Evolutionary conservation across 2,797 vertebrate species (phyloP), one percentile per base, ranked within the genome.

Genomic region (Helostoma temminkii): DNA sequence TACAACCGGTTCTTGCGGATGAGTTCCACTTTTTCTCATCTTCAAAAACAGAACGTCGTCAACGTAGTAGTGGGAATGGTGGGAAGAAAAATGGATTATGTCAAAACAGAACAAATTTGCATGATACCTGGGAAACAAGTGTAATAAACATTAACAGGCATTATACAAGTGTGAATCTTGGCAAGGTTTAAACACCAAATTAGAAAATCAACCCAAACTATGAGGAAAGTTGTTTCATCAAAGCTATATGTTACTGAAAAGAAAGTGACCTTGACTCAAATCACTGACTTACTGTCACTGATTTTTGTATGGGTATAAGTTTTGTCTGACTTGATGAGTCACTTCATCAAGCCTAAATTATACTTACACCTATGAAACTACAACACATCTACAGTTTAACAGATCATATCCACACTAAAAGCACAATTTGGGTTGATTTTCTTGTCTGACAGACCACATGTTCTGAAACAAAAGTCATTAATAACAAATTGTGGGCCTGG

Each of bases 41-140:
- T 93, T 93, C 91, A 77, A 81, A 89, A 82, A 48, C 83, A 86
- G 90, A 90, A 88, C 84, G 92, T 82, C 78, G 86, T 94, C 94
- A 92, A 94, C 90, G 93, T 91, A 87, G 93, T 85, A 89, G 91
- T 88, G 72, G 89, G 90, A 91, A 89, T 92, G 92, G 86, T 91
- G 93, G 95, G 89, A 86, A 89, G 92, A 90, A 94, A 91, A 93
- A 87, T 81, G 84, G 90, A 93, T 95, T 95, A 94, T 92, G 92
- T 90, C 93, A 93, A 92, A 94, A 88, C 76, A 90, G 65, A 89
- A 84, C 60, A 79, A 71, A 76, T 86, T 78, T 83, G 61, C 83
- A 91, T 50, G 49, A 88, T 53, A 86, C 79, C 86, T 89, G 88
- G 81, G 83, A 76, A 92, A 80, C 74, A 88, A 88, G 78, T 81